Evolutionary conservation across 1,140 invertebrate genomes (phyloP).

Genomic region (Philotrypesis tridentata): DNA sequence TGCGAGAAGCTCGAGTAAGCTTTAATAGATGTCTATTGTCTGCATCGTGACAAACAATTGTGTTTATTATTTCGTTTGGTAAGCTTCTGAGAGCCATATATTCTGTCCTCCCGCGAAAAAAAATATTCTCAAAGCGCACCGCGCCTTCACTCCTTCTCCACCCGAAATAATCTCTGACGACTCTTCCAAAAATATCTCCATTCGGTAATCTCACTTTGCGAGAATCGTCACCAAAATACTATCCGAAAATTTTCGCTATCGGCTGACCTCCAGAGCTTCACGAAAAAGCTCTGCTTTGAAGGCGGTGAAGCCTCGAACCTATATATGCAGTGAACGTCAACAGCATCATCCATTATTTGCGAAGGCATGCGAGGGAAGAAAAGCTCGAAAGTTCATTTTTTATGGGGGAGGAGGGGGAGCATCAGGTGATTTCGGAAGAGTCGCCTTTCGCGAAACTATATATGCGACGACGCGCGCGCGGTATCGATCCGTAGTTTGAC

Average conservation of each 20-base stretch:
- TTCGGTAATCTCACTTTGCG: not conserved
- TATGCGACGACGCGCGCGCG: not conserved
- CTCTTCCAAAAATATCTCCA: not conserved
- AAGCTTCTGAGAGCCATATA: not conserved
- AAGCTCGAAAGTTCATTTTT: not conserved
- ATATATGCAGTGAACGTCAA: too few species aligned
- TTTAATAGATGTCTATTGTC: not conserved
- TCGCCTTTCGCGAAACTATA: not conserved
- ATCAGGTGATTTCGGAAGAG: not conserved
- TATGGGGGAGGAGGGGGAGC: not conserved
- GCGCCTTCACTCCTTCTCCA: too few species aligned
- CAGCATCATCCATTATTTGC: not conserved
- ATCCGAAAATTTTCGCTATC: not conserved
- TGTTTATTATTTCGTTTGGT: not conserved
- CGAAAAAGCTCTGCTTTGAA: not conserved
- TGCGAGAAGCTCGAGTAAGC: not conserved
- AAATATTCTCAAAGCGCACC: not conserved
- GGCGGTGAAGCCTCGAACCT: not conserved
- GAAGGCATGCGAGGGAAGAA: not conserved
- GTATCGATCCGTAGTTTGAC: not conserved
- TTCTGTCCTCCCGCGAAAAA: not conserved
- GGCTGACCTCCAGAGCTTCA: not conserved
- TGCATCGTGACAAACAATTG: not conserved
- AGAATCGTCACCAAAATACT: not conserved
- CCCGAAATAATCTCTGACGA: not conserved